Base-by-base conservation (phyloP, 1,140 invertebrate genomes). In the Zaprionus ghesquierei region DNA sequence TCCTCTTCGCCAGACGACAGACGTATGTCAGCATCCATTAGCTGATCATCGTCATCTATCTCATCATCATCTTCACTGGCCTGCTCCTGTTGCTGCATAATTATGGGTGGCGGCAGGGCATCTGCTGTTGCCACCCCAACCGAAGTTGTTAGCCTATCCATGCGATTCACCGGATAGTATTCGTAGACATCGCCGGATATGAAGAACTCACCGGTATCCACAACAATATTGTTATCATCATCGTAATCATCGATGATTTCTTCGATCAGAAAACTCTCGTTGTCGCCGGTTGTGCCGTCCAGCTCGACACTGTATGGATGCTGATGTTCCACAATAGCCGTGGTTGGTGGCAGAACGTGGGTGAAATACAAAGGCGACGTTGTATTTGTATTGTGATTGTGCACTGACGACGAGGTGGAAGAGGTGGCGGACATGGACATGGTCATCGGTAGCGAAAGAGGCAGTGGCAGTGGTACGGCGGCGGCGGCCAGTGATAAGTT, bases 161-260 rank as follows among this genome's bases (percentile, higher is more conserved):
- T 62, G 20, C 81, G 74, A 73, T 90, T 79, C 23, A 85, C 80
- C 18, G 89, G 69, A 54, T 79, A 87, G 55, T 87, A 90, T 69
- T 90, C 89, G 25, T 89, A 85, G 18, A 79, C 78, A 64, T 90
- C 87, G 9, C 86, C 86, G 1, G 86, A 74, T 50, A 89, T 79
- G 6, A 85, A 90, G 29, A 90, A 90, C 44, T 90, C 89, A 1
- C 87, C 89, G 0, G 75, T 71, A 35, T 90, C 89, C 6, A 90
- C 72, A 2, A 90, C 89, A 61, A 90, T 90, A 31, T 90, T 90
- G 3, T 70, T 58, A 20, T 90, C 87, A 54, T 90, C 87, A 46
- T 87, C 82, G 9, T 81, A 86, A 33, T 86, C 82, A 38, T 86
- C 82, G 23, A 87, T 89, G 15, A 90, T 90, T 69, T 90, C 89